A percentile compares a stretch with the other conserved stretches of the same genome.
Evolutionary conservation across 2,113 vertebrate species (phyloP).

Genomic region (Excalfactoria chinensis): DNA sequence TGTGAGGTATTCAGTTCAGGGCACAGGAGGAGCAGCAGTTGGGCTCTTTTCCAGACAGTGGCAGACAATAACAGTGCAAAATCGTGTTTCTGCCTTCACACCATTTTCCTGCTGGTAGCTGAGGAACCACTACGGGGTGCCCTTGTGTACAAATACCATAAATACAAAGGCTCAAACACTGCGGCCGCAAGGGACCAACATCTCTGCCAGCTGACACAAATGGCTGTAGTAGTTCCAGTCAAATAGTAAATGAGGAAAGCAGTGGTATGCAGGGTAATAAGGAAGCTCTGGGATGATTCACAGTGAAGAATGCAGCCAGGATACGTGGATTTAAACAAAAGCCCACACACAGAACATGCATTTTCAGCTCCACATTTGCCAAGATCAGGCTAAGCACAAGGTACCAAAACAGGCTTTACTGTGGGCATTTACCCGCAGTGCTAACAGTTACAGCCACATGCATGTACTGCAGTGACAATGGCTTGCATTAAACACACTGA

Average conservation of each 20-base stretch:
- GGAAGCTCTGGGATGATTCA: background rate
- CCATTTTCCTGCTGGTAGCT: background rate
- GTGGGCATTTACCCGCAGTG: too few relatives aligned
- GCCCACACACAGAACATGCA: background rate
- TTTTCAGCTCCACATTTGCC: background rate
- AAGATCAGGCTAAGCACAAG: background rate
- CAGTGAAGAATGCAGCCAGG: background rate
- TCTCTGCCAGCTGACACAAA: background rate
- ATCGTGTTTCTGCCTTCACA: background rate
- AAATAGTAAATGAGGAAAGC: background rate
- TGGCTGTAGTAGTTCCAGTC: background rate
- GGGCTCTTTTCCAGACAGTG: too few relatives aligned
- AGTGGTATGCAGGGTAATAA: background rate
- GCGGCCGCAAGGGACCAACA: background rate
- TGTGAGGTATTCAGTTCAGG: background rate
- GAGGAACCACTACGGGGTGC: background rate
- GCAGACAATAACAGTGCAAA: background rate
- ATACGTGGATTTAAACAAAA: background rate
- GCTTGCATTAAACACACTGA: background rate
- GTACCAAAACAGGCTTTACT: too few relatives aligned
- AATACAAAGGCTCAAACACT: background rate
- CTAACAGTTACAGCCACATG: background rate
- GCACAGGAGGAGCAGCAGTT: background rate
- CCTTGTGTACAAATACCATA: background rate
- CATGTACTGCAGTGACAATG: background rate